Evolutionary conservation across 2,888 invertebrate species (phyloP).

Genomic region (Epirrhoe alternata): DNA sequence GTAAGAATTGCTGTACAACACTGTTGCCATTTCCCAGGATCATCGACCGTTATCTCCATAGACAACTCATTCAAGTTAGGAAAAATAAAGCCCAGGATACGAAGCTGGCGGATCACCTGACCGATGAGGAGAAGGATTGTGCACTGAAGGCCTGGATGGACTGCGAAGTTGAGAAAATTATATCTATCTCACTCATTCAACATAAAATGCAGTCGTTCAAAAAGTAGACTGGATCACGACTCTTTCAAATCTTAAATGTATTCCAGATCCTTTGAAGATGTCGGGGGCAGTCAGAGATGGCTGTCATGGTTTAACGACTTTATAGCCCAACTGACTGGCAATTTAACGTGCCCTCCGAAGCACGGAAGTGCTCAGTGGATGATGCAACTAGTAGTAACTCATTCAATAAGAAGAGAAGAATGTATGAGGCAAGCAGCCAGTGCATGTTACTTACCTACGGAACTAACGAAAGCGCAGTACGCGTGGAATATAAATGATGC

Average conservation of each 20-base stretch:
- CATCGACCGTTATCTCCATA: conserved; percentile 53
- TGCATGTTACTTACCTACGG: conserved; percentile 64
- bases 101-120: conserved; percentile 71
- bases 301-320: no score
- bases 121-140: conserved; percentile 68
- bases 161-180: conserved; percentile 47
- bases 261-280: no score
- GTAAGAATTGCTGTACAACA: conserved; percentile 57
- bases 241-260: no score
- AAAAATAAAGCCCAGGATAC: conserved; percentile 66
- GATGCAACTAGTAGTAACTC: no score
- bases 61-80: conserved; percentile 63
- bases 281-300: no score
- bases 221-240: no score
- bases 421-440: no score
- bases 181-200: not conserved
- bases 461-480: conserved; percentile 70
- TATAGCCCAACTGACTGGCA: no score
- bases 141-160: conserved; percentile 72
- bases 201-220: no score
- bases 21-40: conserved; percentile 57
- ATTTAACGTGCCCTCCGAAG: no score
- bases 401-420: no score
- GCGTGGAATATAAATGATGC: conserved; percentile 68
- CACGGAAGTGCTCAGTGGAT: no score